Evolutionary conservation across 2,888 invertebrate genomes (phyloP), one percentile per base, ranked within the genome.

Genomic region (Silvanus unidentatus): DNA sequence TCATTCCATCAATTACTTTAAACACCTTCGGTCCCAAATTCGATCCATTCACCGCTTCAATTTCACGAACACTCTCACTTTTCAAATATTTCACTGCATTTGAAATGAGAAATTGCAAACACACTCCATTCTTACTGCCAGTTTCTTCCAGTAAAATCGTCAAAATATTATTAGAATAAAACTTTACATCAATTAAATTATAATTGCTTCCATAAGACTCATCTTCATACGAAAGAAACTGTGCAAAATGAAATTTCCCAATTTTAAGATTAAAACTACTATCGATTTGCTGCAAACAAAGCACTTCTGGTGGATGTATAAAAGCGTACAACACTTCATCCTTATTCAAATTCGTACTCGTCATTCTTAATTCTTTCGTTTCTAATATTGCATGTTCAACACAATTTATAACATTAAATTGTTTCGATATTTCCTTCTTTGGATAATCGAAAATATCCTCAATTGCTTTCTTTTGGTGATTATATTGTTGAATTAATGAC

Each of bases 401-500:
- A 51, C 61, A 59, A 59, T 76, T 74, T 9, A 82, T 69, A 44
- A 75, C 74, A 39, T 75, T 75, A 54, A 88, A 85, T 60, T 82
- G 77, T 51, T 76, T 75, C 2, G 78, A 77, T 36, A 87, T 76
- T 42, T 81, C 78, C 59, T 77, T 77, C 52, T 82, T 78, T 3
- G 82, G 78, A 15, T 80, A 76, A 55, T 79, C 75, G 69, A 89
- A 89, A 4, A 89, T 79, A 42, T 77, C 73, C n/a, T 76, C 73
- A 14, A 91, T 76, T 2, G 81, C 75, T 43, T 75, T 70, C 53
- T 82, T 81, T 50, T 94, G 73, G 64, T 79, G 78, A 36, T 80
- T 80, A 59, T 88, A 86, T 53, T 92, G 86, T 63, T 93, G 92
- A 8, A 91, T 75, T 40, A 95, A 72, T 1, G 95, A 95, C 53